Evolutionary conservation across 53 echinoderm and acorn worm species (phyloP), one percentile per base, ranked within the genome.

Genomic region (Zoroaster sp.): DNA sequence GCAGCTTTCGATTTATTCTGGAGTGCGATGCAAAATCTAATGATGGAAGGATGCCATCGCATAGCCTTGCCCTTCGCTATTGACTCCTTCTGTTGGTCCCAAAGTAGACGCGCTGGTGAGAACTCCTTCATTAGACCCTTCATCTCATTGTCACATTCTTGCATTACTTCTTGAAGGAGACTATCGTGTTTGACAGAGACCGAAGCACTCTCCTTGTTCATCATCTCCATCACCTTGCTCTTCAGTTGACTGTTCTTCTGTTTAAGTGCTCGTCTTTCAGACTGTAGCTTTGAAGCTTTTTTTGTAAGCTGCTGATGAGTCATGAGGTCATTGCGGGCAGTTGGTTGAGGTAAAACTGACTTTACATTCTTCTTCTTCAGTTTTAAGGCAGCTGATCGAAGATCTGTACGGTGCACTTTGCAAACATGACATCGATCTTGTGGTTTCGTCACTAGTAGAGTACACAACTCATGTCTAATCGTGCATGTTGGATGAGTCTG

Each of bases 21-120:
- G 1, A 47, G 34, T 1, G 32, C 75, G 2, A 75, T 75, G 51
- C 75, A 75, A 46, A 47, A 33, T 3, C 75, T 10, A 13, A 75
- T 75, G 4, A 75, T 21, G 0, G 75, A 46, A 49, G 75, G 75
- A 18, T 75, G 75, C 46, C 75, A 75, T 28, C 75, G 9, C 75
- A 75, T 75, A 8, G 40, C 39, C 59, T 83, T 83, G 13, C 40
- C 74, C 15, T 75, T 75, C 1, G 74, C 75, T 11, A 75, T 0
- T 0, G 91, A 67, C 20, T 75, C 35, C 38, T 45, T 23, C 23
- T 91, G 91, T 46, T 91, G 75, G 2, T 75, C 37, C 33, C 21
- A 75, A 35, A 91, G 36, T 18, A 91, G 49, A 3, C n/a, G 39
- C 18, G 45, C 72, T 20, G 46, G 79, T 44, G 35, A 43, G 12